phyloP scores from a whole-genome alignment of 1,140 invertebrate genomes.

The Globodera rostochiensis region DNA sequence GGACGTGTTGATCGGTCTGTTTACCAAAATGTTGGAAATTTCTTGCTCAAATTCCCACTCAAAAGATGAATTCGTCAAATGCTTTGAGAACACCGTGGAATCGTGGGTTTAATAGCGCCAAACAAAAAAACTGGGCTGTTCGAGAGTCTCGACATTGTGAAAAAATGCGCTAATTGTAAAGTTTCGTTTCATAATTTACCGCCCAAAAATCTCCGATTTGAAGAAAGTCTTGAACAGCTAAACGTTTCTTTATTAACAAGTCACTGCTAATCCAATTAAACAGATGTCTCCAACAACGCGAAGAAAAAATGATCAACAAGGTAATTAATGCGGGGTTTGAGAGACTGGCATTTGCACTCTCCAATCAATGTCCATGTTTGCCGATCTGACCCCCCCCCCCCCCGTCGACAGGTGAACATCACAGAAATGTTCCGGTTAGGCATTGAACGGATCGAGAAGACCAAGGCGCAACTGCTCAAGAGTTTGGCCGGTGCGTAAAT shows the following conservation, averaged over 20 bases:
- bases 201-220: too few species aligned
- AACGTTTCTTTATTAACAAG: too few species aligned
- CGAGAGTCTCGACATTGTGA: neutral
- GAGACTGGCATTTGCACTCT: neutral
- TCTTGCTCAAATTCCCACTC: neutral
- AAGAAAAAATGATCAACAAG: slow-evolving; percentile 1
- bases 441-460: slow-evolving; percentile 51
- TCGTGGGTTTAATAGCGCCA: slow-evolving; percentile 27
- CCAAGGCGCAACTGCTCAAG: slow-evolving; percentile 45
- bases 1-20: slow-evolving; percentile 33
- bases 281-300: neutral
- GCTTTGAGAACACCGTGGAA: slow-evolving; percentile 57
- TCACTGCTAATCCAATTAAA: neutral
- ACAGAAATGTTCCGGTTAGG: slow-evolving; percentile 54
- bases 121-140: neutral
- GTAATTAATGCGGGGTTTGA: neutral
- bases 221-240: too few species aligned
- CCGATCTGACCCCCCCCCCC: slow-evolving; percentile 23
- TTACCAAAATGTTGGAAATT: neutral
- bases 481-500: slow-evolving; percentile 31
- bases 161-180: too few species aligned
- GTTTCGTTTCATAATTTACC: too few species aligned
- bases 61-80: slow-evolving; percentile 43
- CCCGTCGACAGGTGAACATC: slow-evolving; percentile 53
- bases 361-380: neutral